Evolutionary conservation across 2,888 invertebrate species (phyloP), one percentile per base, ranked within the genome.

Genomic region (Cantharis nigra): DNA sequence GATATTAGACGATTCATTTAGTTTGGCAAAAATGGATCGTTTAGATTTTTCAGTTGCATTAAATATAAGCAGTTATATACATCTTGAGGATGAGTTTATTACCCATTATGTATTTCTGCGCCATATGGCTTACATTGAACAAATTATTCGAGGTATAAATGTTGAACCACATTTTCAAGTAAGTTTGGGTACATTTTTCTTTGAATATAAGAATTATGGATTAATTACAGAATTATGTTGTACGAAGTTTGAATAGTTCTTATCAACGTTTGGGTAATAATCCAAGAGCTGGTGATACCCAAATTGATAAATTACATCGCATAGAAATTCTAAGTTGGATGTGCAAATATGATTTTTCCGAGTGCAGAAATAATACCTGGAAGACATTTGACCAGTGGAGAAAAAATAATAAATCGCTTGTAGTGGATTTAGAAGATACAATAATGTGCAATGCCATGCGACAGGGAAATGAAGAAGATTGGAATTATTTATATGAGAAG

Each of bases 21-120:
- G 84, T 75, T 14, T 85, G 73, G 93, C 93, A 3, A 89, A 91
- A 73, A 90, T 91, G 74, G 92, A 91, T 33, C 87, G 91, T 63
- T 86, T 93, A 75, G 89, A 88, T 7, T 92, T 92, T 83, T 82
- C 84, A 1, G 81, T 88, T 16, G 90, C 92, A 0, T 88, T 94
- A 71, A 89, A 91, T 23, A 84, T 94, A 14, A 90, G 92, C 0
- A 85, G 86, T 3, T 94, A 94, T 84, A 86, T 94, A 83, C 85
- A 86, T 0, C 84, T 89, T 1, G 92, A 92, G 83, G 86, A 85
- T 0, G 92, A 93, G 82, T 93, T 92, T 85, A 89, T 93, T 9
- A 93, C 94, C 0, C 93, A 94, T 7, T 20, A 5, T 13, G 11
- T 23, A 1, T 77, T 74, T 33, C n/a, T 71, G 2, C 20, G 18